A percentile compares a stretch with the other conserved stretches of the same genome.
Evolutionary conservation across 2,888 invertebrate species (phyloP).

Genomic region (Eristalis arbustorum): DNA sequence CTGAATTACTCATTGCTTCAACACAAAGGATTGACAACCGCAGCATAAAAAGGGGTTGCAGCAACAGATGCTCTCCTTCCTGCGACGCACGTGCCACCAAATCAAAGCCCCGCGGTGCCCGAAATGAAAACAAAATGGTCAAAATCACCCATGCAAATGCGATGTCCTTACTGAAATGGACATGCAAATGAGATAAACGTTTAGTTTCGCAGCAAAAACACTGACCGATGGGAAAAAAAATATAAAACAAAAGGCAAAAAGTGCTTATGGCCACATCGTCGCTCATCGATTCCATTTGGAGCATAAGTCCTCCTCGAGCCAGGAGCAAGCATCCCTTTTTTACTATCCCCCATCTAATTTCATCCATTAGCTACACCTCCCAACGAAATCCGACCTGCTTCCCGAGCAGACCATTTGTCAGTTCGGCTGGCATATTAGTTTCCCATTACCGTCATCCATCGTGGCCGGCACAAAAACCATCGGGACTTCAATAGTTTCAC

Average conservation of each 20-base stretch:
- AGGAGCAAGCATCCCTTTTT: neutral
- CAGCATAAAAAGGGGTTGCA: no score
- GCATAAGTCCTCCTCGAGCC: neutral
- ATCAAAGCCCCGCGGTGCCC: neutral
- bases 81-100: neutral
- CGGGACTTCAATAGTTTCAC: neutral
- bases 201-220: neutral
- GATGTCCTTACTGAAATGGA: neutral
- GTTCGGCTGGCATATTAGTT: conserved; percentile 26
- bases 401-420: conserved; percentile 27
- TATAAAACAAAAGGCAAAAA: neutral
- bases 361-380: neutral
- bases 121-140: neutral
- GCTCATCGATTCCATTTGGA: neutral
- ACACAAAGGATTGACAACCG: no score
- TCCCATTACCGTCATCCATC: conserved; percentile 12
- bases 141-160: neutral
- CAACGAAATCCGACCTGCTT: neutral
- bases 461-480: neutral
- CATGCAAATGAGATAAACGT: neutral
- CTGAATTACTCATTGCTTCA: no score
- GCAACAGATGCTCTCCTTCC: neutral
- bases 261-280: neutral
- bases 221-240: neutral
- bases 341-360: neutral